A percentile compares a stretch with the other conserved stretches of the same genome.
phyloP scores from a whole-genome alignment of 2,888 invertebrate species.

The Stenichneumon culpator region DNA sequence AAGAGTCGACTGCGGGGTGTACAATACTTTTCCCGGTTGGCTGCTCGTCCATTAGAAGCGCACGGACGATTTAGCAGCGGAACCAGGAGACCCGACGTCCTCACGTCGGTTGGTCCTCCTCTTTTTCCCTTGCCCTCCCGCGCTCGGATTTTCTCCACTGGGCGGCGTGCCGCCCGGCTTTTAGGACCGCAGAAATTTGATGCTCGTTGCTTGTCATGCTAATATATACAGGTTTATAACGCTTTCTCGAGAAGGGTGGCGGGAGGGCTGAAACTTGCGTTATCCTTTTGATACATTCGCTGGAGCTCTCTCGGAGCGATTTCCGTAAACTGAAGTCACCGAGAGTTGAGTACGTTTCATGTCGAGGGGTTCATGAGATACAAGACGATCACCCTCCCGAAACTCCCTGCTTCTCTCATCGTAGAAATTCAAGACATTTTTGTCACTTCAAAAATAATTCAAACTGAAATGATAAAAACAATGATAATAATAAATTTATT shows the following conservation, averaged over 20 bases:
- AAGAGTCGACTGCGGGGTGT: slow-evolving; percentile 21
- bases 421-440: not conserved
- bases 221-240: slow-evolving; percentile 80
- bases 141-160: slow-evolving; percentile 63
- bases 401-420: not conserved
- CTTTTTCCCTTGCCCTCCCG: slow-evolving; percentile 8
- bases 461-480: too few relatives aligned
- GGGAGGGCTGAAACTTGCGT: slow-evolving; percentile 41
- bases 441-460: too few relatives aligned
- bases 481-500: too few relatives aligned
- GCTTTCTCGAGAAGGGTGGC: slow-evolving; percentile 17
- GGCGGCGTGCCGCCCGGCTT: slow-evolving; percentile 73
- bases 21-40: slow-evolving; percentile 78
- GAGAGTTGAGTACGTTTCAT: slow-evolving; percentile 16
- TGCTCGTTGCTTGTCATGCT: slow-evolving; percentile 83
- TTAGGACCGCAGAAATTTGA: slow-evolving; percentile 83
- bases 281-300: slow-evolving; percentile 55
- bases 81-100: slow-evolving; percentile 50
- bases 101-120: slow-evolving; percentile 48
- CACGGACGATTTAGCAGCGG: slow-evolving; percentile 83
- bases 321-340: slow-evolving; percentile 18
- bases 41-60: slow-evolving; percentile 82
- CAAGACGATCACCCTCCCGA: not conserved
- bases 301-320: slow-evolving; percentile 29
- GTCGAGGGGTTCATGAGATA: not conserved